Evolutionary conservation across 2,888 invertebrate species (phyloP), one percentile per base, ranked within the genome.

Genomic region (Apoderus coryli): DNA sequence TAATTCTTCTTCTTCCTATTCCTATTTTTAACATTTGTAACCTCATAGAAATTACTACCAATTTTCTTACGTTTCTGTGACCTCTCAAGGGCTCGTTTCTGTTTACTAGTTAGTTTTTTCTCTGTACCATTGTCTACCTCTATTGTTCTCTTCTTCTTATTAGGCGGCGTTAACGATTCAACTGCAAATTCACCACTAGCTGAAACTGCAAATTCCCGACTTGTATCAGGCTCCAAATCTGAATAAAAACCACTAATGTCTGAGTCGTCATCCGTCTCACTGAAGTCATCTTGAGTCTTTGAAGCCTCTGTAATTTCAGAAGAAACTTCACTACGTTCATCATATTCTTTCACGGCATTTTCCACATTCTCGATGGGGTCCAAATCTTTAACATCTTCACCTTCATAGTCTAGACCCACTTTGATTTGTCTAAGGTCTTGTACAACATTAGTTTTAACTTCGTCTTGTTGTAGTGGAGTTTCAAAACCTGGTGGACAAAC

Each of bases 21-120:
- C 43, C 76, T 72, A 57, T 88, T 88, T 55, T 88, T 88, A 30
- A 88, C 88, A 64, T 89, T 88, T 6, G 79, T 67, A 15, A 78
- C 72, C 67, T 85, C 85, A 56, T 88, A 88, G 53, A 88, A 88
- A 59, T 88, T 81, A 54, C 80, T 84, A 44, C 88, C 88, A 35
- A 81, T 73, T 52, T 82, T 86, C 52, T 76, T 81, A 7, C 81
- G 66, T 43, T 77, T 81, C 40, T 69, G 69, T 7, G 75, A 68
- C 42, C 86, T 65, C 38, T 85, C 82, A 3, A 73, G 42, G 1
- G 79, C 76, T 42, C 88, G 67, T 41, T 72, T 68, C 49, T 84
- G 71, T 57, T 79, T 85, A 25, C 82, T 79, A 2, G 79, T 84
- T 29, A 80, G 47, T 44, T 70, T 73, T 44, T 67, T 67, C 44